Percentiles rank a stretch among this genome's conserved stretches.
Conservation (phyloP, 2,888 invertebrate genomes). For the Tetragnatha montana region DNA sequence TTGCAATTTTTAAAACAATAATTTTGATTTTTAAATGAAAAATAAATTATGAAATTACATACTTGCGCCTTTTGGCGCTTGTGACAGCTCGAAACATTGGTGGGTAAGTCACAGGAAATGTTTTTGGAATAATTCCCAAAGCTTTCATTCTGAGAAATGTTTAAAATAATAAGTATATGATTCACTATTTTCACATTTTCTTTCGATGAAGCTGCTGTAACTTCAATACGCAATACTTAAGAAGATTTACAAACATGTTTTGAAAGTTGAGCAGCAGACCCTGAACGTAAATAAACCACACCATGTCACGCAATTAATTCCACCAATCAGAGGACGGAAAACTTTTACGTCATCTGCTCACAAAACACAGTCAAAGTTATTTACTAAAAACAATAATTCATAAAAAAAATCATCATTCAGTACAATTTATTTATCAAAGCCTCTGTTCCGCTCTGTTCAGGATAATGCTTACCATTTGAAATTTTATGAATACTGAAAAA, state of each 20-base stretch:
- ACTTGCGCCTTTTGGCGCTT: slow-evolving; percentile 31
- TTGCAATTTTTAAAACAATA: background rate
- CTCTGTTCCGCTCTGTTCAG: no score
- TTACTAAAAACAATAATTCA: no score
- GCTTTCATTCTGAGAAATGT: slow-evolving; percentile 19
- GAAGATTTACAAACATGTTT: slow-evolving; percentile 27
- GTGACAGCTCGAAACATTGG: slow-evolving; percentile 43
- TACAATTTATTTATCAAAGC: no score
- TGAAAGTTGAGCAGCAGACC: background rate
- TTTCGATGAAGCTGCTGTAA: background rate
- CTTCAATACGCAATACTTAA: slow-evolving; percentile 21
- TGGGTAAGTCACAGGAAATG: slow-evolving; percentile 8
- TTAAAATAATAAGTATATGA: background rate
- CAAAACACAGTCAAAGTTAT: background rate
- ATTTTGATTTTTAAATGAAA: background rate
- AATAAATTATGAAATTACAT: background rate
- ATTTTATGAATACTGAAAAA: no score
- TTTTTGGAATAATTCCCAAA: slow-evolving; percentile 9
- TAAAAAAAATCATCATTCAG: no score
- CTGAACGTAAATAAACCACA: slow-evolving; percentile 49
- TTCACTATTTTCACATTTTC: background rate
- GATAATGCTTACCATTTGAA: no score
- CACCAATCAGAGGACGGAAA: slow-evolving; percentile 25
- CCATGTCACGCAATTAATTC: slow-evolving; percentile 34
- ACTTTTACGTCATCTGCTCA: slow-evolving; percentile 19